Evolutionary conservation across 2,113 vertebrate genomes (phyloP), one percentile per base, ranked within the genome.

Genomic region (Harpagus bidentatus): DNA sequence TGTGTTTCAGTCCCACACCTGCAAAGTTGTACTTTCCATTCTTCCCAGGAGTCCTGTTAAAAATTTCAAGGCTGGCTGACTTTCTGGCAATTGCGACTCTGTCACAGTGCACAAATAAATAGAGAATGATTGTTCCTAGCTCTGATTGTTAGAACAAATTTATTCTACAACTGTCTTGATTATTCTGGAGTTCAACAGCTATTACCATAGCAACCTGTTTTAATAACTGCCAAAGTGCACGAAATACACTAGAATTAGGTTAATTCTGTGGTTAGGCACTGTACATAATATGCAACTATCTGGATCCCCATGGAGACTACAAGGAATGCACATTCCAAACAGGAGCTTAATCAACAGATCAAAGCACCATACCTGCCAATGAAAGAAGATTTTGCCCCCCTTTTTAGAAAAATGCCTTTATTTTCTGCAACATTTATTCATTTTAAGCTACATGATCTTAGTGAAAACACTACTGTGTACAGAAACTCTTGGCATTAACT

Each of bases 181-280:
- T 95, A 69, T 80, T 82, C 61, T 66, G 52, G 83, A 86, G 23
- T 92, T 96, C 90, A 95, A 84, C 69, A 88, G 70, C 63, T 71
- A 95, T 96, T 92, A 74, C 92, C 84, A 97, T 97, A 92, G 94
- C 71, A 97, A 97, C 96, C 36, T 90, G 34, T 86, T 95, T 90
- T 94, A 96, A 96, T 88, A 90, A 92, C 58, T 88, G 90, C 42
- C 58, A 84, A 90, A 91, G 38, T 82, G 69, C 50, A 85, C 65
- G 73, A 96, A 95, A 93, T 92, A 62, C 15, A 48, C 71, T 71
- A 83, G 42, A 96, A 95, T 97, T 92, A 96, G 79, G 66, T 87
- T 93, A 95, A 95, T 92, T 94, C 86, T 85, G 73, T 72, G 66
- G 58, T 89, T 95, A 86, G 65, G 62, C 55, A 72, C 63, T 65